These are phyloP conservation scores for Villa cingulata DNA, from an alignment of 2,888 invertebrate species.

Conservation along the genomic window DNA sequence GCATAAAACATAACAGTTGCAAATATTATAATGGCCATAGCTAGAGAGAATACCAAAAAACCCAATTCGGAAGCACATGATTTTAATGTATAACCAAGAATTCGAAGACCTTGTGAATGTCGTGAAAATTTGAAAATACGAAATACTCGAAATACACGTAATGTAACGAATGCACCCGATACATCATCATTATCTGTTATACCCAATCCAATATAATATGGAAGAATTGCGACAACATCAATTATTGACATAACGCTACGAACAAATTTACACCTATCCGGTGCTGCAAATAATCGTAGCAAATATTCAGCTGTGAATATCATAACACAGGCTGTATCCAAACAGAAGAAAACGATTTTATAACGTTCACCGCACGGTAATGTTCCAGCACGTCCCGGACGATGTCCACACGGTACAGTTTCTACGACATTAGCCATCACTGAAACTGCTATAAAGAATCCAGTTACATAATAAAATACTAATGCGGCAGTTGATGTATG, in stretches of 20 bases:
- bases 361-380: slow-evolving; percentile 94
- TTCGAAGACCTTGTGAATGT: slow-evolving; percentile 96
- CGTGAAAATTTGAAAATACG: slow-evolving; percentile 99
- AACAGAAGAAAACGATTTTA: slow-evolving; percentile 96
- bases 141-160: slow-evolving; percentile 98
- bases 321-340: slow-evolving; percentile 99
- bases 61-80: slow-evolving; percentile 98
- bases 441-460: slow-evolving; percentile 98
- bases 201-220: slow-evolving; percentile 96
- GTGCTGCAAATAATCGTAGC: slow-evolving; percentile 92
- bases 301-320: slow-evolving; percentile 98
- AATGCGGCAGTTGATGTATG: slow-evolving; percentile 98
- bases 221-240: slow-evolving; percentile 97
- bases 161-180: slow-evolving; percentile 96
- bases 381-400: slow-evolving; percentile 75
- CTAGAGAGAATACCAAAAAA: slow-evolving; percentile 96
- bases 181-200: slow-evolving; percentile 98
- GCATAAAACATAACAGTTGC: slow-evolving; percentile 99
- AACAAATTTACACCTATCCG: slow-evolving; percentile 93
- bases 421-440: slow-evolving; percentile 99
- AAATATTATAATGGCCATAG: slow-evolving; percentile 99
- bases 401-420: slow-evolving; percentile 84
- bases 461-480: slow-evolving; percentile 99
- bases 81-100: slow-evolving; percentile 97
- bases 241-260: slow-evolving; percentile 98